A percentile compares a stretch with the other conserved stretches of the same genome.
Conservation (phyloP, 2,888 invertebrate genomes). For the Fragum whitleyi region DNA sequence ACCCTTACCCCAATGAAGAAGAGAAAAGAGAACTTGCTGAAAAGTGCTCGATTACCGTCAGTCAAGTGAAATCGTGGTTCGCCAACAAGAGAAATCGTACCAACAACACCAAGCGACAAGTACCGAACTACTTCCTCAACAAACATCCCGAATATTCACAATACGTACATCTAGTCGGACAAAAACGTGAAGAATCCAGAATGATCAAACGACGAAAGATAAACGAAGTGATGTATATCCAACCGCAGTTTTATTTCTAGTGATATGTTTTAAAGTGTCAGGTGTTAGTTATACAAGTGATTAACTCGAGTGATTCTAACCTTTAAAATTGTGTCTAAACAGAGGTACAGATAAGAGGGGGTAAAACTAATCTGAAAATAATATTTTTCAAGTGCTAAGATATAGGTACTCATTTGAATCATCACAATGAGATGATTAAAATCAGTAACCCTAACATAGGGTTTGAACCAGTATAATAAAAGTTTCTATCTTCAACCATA, state of each 20-base stretch:
- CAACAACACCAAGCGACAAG: slow-evolving; percentile 76
- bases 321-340: no score
- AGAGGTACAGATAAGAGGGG: no score
- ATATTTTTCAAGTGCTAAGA: no score
- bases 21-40: slow-evolving; percentile 74
- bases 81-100: slow-evolving; percentile 79
- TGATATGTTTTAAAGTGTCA: not conserved
- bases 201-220: slow-evolving; percentile 54
- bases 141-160: slow-evolving; percentile 73
- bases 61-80: slow-evolving; percentile 80
- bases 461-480: no score
- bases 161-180: slow-evolving; percentile 71
- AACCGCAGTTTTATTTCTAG: slow-evolving; percentile 63
- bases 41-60: slow-evolving; percentile 68
- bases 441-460: no score
- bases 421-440: no score
- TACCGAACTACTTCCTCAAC: slow-evolving; percentile 77
- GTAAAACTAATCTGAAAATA: no score
- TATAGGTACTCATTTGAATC: no score
- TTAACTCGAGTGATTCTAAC: no score
- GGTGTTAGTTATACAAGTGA: not conserved
- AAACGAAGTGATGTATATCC: slow-evolving; percentile 60
- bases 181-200: slow-evolving; percentile 66
- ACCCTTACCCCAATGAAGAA: slow-evolving; percentile 77
- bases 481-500: no score